Evolutionary conservation across 2,113 vertebrate genomes (phyloP).

Genomic region (Proteles cristata): DNA sequence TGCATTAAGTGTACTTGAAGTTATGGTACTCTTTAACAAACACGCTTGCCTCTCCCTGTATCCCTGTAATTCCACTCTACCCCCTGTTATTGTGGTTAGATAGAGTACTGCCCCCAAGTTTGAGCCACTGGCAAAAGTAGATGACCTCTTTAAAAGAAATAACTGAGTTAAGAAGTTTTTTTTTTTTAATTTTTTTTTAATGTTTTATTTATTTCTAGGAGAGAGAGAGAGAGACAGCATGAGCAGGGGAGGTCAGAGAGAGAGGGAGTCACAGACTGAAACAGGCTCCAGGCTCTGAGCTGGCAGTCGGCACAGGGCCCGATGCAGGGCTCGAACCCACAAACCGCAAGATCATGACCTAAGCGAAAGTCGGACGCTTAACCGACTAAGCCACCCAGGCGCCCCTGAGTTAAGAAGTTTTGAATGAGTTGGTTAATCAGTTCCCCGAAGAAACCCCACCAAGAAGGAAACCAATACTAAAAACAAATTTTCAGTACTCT

Average conservation of each 20-base stretch:
- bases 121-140: not conserved
- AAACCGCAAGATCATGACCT: too few species aligned
- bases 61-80: not conserved
- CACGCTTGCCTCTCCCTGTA: not conserved
- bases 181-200: too few species aligned
- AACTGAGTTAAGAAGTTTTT: not conserved
- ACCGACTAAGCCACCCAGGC: too few species aligned
- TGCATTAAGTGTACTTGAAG: not conserved
- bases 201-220: too few species aligned
- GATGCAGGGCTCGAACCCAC: too few species aligned
- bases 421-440: conserved; percentile 56
- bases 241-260: too few species aligned
- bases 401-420: not conserved
- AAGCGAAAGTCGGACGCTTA: too few species aligned
- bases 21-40: not conserved
- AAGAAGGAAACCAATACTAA: conserved; percentile 53
- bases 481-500: conserved; percentile 36
- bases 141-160: not conserved
- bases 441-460: conserved; percentile 60
- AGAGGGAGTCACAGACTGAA: too few species aligned
- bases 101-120: not conserved
- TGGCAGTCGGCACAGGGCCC: too few species aligned
- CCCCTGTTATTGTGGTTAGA: not conserved
- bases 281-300: too few species aligned
- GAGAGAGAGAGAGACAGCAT: too few species aligned